These are phyloP conservation scores for Amaurobius ferox DNA, from an alignment of 2,888 invertebrate species.

Conservation along the genomic window DNA sequence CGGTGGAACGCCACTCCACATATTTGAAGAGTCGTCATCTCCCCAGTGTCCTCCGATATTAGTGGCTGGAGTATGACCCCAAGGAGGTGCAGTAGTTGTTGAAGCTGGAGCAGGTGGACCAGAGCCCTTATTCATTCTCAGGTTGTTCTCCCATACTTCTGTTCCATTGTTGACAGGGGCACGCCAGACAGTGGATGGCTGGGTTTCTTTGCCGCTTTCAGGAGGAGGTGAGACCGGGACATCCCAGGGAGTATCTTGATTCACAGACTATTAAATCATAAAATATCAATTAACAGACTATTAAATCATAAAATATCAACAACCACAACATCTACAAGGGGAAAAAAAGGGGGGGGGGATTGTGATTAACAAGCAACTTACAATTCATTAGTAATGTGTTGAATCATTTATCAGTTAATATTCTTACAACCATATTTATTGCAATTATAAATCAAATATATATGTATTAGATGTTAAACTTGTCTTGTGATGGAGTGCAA, in stretches of 20 bases:
- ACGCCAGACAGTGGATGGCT: conserved; percentile 72
- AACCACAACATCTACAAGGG: too few species aligned
- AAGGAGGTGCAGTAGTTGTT: conserved; percentile 86
- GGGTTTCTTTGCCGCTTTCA: conserved; percentile 62
- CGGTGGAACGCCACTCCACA: conserved; percentile 88
- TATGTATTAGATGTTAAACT: too few species aligned
- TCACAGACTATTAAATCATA: conserved; percentile 80
- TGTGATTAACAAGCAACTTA: too few species aligned
- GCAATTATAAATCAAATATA: too few species aligned
- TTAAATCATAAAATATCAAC: not conserved
- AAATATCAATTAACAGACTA: not conserved
- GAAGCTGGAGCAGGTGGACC: conserved; percentile 17
- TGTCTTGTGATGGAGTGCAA: too few species aligned
- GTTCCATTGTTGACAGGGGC: conserved; percentile 76
- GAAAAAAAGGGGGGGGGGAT: too few species aligned
- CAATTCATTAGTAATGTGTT: too few species aligned
- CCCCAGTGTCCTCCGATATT: conserved; percentile 93
- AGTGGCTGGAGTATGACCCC: conserved; percentile 89
- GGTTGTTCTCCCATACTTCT: conserved; percentile 94
- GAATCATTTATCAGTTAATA: too few species aligned
- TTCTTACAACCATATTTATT: too few species aligned
- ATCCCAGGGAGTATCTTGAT: conserved; percentile 96
- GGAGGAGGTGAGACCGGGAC: conserved; percentile 87
- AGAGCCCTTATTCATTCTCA: conserved; percentile 81
- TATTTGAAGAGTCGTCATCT: conserved; percentile 92